Evolutionary conservation across 2,888 invertebrate genomes (phyloP), one percentile per base, ranked within the genome.

Genomic region (Himalopsyche tibetana): DNA sequence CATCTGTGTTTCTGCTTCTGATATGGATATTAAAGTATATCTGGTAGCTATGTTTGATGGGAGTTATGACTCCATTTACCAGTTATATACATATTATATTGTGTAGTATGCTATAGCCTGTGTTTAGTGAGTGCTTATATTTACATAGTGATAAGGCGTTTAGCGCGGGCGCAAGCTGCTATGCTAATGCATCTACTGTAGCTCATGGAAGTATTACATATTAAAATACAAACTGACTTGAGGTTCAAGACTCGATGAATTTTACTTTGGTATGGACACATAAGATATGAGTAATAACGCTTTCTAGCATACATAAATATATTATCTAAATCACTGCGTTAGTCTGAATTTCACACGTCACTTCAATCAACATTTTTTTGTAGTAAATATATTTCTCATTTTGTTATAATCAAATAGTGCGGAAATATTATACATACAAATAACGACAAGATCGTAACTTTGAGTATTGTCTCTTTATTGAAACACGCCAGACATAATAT

Each of bases 61-160:
- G 36, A 74, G 74, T 74, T 74, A 74, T 74, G 74, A 36, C 74
- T 74, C 74, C 74, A 74, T 74, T 36, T 74, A 74, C 28, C 36
- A 28, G 74, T 74, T 38, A 12, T 74, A 74, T 74, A 74, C 74
- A 15, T 74, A 63, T 28, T 15, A 36, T 74, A 63, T 28, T 63
- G 12, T 28, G 74, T 74, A 74, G 74, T 74, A n/a, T n/a, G 74
- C 36, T 74, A 36, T 74, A 38, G 74, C 28, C 74, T 38, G 74
- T 74, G 69, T 69, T 69, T 69, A 69, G 69, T 69, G 28, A 69
- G 17, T 69, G 69, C 36, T 69, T 69, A 69, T 69, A 74, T 74
- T 74, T 74, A 74, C 74, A 74, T 74, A 74, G 74, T 38, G 74
- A 74, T 74, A 74, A 74, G 74, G 74, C 74, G 36, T 74, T 74